Percentiles rank a stretch among this genome's conserved stretches.
Evolutionary conservation across 2,113 vertebrate genomes (phyloP).

Genomic region (Gobiocypris rarus): DNA sequence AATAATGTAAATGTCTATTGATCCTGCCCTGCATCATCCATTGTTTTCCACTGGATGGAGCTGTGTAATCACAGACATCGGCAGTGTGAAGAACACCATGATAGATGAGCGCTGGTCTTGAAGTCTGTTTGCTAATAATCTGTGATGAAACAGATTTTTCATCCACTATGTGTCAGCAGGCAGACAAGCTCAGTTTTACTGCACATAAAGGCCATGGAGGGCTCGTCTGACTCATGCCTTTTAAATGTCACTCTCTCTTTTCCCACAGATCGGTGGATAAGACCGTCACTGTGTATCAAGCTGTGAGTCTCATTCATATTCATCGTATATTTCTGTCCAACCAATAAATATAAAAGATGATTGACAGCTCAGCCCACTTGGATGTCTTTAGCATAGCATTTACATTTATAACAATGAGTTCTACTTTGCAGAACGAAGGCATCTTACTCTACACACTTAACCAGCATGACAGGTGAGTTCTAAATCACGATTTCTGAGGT

Average conservation of each 20-base stretch:
- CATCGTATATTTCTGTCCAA: neutral
- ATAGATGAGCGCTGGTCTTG: neutral
- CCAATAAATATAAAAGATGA: neutral
- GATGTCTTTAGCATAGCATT: neutral
- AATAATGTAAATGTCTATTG: neutral
- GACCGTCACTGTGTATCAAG: constrained; percentile 84
- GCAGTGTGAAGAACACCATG: neutral
- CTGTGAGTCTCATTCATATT: constrained; percentile 80
- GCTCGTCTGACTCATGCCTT: neutral
- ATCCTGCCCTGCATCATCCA: neutral
- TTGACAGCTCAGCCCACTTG: neutral
- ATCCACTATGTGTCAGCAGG: constrained; percentile 5
- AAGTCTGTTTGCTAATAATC: constrained; percentile 1
- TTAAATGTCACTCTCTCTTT: constrained; percentile 40
- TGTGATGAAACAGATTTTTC: constrained; percentile 8
- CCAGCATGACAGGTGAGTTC: constrained; percentile 86
- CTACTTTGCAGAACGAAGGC: constrained; percentile 78
- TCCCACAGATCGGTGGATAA: constrained; percentile 93
- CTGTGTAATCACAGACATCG: neutral
- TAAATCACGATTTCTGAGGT: neutral
- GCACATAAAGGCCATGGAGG: neutral
- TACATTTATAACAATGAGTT: neutral
- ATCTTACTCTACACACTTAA: constrained; percentile 84
- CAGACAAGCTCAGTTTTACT: neutral
- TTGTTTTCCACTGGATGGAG: constrained; percentile 40